Evolutionary conservation across 2,888 invertebrate species (phyloP).

Genomic region (Agrilus mali): DNA sequence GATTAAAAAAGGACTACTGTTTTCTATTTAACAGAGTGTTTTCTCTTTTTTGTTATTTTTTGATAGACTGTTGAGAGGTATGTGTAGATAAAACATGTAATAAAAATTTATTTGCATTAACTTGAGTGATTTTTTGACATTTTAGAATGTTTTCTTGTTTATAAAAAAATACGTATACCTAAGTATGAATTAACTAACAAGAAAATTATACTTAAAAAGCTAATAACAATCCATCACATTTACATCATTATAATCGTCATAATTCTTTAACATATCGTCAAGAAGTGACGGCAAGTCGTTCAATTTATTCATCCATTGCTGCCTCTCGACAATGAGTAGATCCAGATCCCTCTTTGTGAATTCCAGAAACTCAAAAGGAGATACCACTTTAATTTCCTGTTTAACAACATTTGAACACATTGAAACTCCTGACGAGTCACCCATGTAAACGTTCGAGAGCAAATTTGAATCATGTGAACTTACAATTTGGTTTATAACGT

Average conservation of each 20-base stretch:
- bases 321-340: conserved; percentile 44
- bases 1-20: too few species aligned
- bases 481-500: conserved; percentile 53
- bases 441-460: conserved; percentile 45
- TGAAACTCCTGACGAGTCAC: conserved; percentile 15
- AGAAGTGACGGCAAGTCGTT: conserved; percentile 55
- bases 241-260: conserved; percentile 41
- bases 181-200: background rate
- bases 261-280: conserved; percentile 58
- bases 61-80: too few species aligned
- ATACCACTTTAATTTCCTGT: conserved; percentile 28
- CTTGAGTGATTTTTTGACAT: too few species aligned
- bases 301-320: conserved; percentile 55
- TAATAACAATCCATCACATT: conserved; percentile 63
- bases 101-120: too few species aligned
- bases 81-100: too few species aligned
- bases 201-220: background rate
- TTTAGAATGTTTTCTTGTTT: too few species aligned
- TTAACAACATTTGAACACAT: conserved; percentile 25
- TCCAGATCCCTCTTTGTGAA: conserved; percentile 49
- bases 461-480: conserved; percentile 49
- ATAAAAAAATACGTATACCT: too few species aligned
- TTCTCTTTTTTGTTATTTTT: too few species aligned
- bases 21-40: too few species aligned
- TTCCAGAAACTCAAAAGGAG: conserved; percentile 47